Evolutionary conservation across 2,797 vertebrate species (phyloP).

Genomic region (Trichosurus vulpecula): DNA sequence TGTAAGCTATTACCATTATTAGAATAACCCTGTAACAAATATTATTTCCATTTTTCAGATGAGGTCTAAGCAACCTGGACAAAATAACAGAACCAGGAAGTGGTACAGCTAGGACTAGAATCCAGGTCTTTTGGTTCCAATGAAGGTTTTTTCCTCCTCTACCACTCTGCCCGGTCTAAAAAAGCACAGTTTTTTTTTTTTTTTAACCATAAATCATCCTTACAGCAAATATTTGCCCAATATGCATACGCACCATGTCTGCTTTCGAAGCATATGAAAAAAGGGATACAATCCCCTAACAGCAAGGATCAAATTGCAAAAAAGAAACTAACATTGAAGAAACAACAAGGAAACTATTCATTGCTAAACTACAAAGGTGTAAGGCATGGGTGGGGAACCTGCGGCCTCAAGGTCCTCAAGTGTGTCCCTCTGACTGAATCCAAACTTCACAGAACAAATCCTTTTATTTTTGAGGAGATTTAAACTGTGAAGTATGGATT

Average conservation of each 20-base stretch:
- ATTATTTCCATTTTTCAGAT: background rate
- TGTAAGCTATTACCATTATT: too few species aligned
- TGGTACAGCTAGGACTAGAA: conserved; percentile 29
- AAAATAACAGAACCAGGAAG: background rate
- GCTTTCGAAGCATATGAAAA: background rate
- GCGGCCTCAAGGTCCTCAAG: too few species aligned
- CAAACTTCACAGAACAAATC: too few species aligned
- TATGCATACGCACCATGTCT: too few species aligned
- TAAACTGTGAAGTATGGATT: too few species aligned
- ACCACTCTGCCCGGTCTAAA: conserved; percentile 5
- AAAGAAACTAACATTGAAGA: background rate
- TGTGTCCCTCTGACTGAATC: too few species aligned
- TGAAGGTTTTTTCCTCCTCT: background rate
- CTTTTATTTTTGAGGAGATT: too few species aligned
- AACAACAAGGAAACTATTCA: background rate
- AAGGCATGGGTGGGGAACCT: background rate
- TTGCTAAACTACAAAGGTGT: background rate
- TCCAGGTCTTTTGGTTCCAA: conserved; percentile 3
- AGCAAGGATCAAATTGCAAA: background rate
- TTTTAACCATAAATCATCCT: background rate
- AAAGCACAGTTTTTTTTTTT: background rate
- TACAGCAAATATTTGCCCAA: too few species aligned
- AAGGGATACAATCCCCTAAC: background rate
- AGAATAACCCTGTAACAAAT: background rate
- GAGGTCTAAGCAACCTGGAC: background rate